Conservation (phyloP, 1,140 invertebrate genomes). For the Drosophila seguyi region DNA sequence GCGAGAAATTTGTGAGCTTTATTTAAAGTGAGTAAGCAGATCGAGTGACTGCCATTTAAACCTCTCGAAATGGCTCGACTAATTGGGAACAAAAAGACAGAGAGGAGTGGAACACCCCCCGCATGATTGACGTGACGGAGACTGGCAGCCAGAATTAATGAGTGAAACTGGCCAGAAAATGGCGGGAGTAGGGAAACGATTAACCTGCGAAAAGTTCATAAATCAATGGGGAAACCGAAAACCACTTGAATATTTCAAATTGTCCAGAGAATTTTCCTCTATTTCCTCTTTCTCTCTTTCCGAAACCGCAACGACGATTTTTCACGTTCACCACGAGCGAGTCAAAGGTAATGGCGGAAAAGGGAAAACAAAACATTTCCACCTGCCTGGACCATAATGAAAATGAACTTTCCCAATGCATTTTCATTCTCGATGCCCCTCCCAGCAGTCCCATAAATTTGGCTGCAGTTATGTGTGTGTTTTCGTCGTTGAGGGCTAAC, state of each 20-base stretch:
- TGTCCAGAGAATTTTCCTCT: constrained; percentile 39
- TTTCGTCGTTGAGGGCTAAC: constrained; percentile 57
- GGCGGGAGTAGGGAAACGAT: constrained; percentile 32
- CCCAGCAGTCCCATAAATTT: constrained; percentile 66
- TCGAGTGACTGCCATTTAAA: constrained; percentile 28
- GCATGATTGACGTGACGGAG: constrained; percentile 23
- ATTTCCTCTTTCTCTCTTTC: background rate
- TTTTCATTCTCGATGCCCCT: constrained; percentile 29
- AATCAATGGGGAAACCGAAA: constrained; percentile 60
- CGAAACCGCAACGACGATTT: constrained; percentile 47
- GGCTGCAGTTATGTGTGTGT: constrained; percentile 49
- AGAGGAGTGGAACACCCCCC: background rate
- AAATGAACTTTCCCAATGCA: constrained; percentile 75
- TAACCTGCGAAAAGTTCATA: constrained; percentile 57
- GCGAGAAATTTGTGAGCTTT: constrained; percentile 22
- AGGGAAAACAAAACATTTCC: constrained; percentile 25
- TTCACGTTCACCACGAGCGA: constrained; percentile 29
- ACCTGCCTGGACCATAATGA: constrained; percentile 62
- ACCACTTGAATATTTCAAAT: constrained; percentile 72
- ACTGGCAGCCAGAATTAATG: constrained; percentile 40
- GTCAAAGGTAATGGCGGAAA: constrained; percentile 8
- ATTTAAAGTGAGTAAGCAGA: constrained; percentile 33
- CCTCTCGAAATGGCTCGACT: constrained; percentile 29
- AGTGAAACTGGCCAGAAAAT: constrained; percentile 40
- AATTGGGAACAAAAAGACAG: constrained; percentile 27